phyloP scores from a whole-genome alignment of 2,797 vertebrate genomes.

The Enteromius viviparus region DNA sequence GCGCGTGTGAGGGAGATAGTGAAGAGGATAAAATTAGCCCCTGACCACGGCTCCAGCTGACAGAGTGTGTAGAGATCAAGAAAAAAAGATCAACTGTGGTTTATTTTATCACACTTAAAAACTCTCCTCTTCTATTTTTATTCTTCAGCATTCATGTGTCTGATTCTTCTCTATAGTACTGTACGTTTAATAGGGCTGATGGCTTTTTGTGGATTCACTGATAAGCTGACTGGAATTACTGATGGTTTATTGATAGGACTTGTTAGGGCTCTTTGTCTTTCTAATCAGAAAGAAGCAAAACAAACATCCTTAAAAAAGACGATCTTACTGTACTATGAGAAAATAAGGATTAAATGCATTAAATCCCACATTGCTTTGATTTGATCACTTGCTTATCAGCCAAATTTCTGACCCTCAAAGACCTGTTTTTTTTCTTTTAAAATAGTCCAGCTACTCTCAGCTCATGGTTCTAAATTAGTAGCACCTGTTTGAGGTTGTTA shows the following conservation, averaged over 20 bases:
- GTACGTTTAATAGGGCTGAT: not conserved
- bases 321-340: not conserved
- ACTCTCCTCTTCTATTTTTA: not conserved
- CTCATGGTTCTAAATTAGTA: no score
- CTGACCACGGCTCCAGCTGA: conserved; percentile 30
- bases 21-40: conserved; percentile 43
- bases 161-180: not conserved
- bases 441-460: no score
- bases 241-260: not conserved
- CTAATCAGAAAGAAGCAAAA: not conserved
- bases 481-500: no score
- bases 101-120: conserved; percentile 15
- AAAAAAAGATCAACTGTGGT: conserved; percentile 32
- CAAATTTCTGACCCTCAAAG: no score
- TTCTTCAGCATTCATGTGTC: conserved; percentile 4
- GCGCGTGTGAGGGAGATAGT: conserved; percentile 18
- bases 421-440: no score
- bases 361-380: no score
- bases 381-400: no score
- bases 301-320: not conserved
- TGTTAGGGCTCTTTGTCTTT: no score
- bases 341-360: not conserved
- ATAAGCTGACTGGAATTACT: not conserved
- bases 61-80: conserved; percentile 21
- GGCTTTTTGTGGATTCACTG: conserved; percentile 7